Evolutionary conservation across 2,888 invertebrate genomes (phyloP), one percentile per base, ranked within the genome.

Genomic region (Trichacis sp.): DNA sequence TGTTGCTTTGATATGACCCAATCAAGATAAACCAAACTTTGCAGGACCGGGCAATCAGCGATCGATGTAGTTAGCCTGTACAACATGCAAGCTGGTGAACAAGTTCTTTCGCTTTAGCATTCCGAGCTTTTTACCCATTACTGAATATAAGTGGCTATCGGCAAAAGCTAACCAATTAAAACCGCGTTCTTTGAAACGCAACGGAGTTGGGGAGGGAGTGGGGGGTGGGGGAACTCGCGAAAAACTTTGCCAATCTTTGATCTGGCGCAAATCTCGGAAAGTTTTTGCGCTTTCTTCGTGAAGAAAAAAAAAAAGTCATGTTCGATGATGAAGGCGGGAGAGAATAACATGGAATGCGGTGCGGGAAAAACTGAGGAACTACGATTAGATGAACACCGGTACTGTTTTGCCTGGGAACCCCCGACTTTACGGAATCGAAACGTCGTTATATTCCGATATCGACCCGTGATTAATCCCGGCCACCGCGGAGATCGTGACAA

Each of bases 81-180:
- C 52, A 30, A 46, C 47, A 52, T 57, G 29, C 33, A 14, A 56
- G 48, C 48, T 63, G 24, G 33, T 33, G 19, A 57, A 45, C 45
- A 40, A 57, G 48, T 19, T 43, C 45, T 36, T 53, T 49, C 14
- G 33, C 14, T 52, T 62, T 33, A 40, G 43, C 51, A 45, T 49
- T 38, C 38, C 33, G 20, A 47, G 50, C 38, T 38, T 55, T 64
- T 54, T 51, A 49, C 54, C 55, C 57, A 59, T 53, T 59, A 46
- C 53, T 55, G 55, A 64, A 64, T 64, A 64, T 64, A 55, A 64
- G 54, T 64, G 64, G 58, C 51, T 59, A 59, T 59, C 54, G 54
- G 47, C 38, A 58, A 63, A 64, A 59, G 51, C 55, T 51, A 51
- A 64, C 59, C 59, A 64, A 64, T 64, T 59, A 64, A 64, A 55